These are phyloP conservation scores for Urocitellus parryii DNA, from an alignment of 2,113 vertebrate species.

Conservation along the genomic window DNA sequence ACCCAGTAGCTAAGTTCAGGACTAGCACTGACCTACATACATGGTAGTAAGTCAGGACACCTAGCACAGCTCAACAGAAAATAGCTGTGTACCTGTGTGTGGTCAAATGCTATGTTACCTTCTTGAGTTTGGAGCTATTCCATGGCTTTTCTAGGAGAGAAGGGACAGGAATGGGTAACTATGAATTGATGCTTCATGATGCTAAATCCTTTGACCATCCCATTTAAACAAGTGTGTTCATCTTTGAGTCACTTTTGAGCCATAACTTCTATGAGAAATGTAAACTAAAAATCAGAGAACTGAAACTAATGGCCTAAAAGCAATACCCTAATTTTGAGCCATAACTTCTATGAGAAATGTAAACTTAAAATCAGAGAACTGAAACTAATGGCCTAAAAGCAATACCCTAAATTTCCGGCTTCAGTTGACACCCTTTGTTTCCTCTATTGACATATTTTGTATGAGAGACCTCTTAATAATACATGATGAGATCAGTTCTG, in stretches of 20 bases:
- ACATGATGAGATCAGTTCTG: background rate
- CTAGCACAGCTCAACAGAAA: background rate
- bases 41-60: background rate
- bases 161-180: background rate
- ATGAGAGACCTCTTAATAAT: slow-evolving; percentile 6
- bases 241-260: background rate
- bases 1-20: background rate
- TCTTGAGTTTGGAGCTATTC: too few relatives aligned
- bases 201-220: background rate
- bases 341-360: background rate
- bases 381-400: background rate
- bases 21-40: background rate
- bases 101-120: background rate
- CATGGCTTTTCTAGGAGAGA: background rate
- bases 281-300: slow-evolving; percentile 9
- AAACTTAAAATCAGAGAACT: slow-evolving; percentile 14
- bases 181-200: background rate
- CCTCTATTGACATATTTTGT: background rate
- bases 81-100: background rate
- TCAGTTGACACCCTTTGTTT: background rate
- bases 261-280: background rate
- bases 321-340: background rate
- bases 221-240: background rate
- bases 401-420: background rate
- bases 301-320: background rate